A percentile compares a stretch with the other conserved stretches of the same genome.
These are phyloP conservation scores for Trogon surrucura DNA, from an alignment of 2,113 vertebrate species.

Conservation along the genomic window DNA sequence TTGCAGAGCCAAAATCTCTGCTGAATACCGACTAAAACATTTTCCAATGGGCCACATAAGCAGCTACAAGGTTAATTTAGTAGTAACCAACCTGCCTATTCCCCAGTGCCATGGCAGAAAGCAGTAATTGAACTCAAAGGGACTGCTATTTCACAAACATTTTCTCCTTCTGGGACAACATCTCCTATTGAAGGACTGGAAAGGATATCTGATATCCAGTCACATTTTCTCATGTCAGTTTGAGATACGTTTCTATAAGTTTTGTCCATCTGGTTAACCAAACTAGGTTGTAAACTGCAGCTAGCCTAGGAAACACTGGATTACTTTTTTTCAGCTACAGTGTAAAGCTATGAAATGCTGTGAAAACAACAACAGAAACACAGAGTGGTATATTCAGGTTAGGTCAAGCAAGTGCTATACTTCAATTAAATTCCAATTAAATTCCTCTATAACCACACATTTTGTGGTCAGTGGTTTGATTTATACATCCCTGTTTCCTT, in stretches of 20 bases:
- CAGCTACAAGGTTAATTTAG: neutral
- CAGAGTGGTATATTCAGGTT: neutral
- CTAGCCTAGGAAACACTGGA: neutral
- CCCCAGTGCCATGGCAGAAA: neutral
- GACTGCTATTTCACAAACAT: conserved; percentile 50
- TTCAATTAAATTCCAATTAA: neutral
- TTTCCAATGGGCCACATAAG: neutral
- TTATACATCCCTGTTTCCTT: neutral
- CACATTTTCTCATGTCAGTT: neutral
- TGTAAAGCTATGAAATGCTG: neutral
- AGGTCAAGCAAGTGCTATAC: neutral
- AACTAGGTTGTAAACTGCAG: neutral
- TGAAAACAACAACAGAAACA: neutral
- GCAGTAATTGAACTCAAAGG: conserved; percentile 69
- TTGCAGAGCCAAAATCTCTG: neutral
- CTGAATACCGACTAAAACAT: neutral
- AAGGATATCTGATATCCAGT: neutral
- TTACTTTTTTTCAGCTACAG: neutral
- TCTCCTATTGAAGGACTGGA: neutral
- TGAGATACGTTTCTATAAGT: neutral
- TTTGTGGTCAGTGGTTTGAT: neutral
- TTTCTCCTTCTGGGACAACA: conserved; percentile 11
- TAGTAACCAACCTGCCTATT: neutral
- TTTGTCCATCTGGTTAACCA: neutral
- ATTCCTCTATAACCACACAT: neutral